Evolutionary conservation across 2,113 vertebrate genomes (phyloP), one percentile per base, ranked within the genome.

Genomic region (Phalacrocorax aristotelis): DNA sequence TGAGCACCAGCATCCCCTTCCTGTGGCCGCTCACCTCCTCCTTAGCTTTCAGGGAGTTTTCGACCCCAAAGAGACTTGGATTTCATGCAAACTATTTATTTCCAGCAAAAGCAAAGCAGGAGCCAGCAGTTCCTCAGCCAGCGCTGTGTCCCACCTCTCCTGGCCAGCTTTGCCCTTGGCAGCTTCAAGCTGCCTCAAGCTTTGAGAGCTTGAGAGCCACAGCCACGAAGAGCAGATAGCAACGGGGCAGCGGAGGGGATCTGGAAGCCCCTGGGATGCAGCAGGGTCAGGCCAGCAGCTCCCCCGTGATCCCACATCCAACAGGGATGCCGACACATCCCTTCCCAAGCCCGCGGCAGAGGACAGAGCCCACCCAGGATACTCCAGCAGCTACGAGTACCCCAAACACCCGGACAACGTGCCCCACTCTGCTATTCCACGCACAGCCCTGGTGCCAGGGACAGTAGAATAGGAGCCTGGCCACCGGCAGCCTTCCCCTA

Each of bases 301-400:
- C 51, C 17, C 26, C 15, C 1, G 0, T 13, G 17, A 52, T 18
- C 44, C 38, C 22, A 38, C 22, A 4, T n/a, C 55, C 40, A 36
- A 22, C 25, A 10, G 74, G 1, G 0, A 30, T 30, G 48, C 20
- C 4, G 3, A 18, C 13, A 20, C 13, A 8, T 9, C 16, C 29
- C 10, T 46, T 38, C 17, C 3, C 3, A 11, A 81, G 58, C 61
- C 62, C 2, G 1, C 4, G 7, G 23, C 5, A 0, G 42, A 54
- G 34, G 52, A 80, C 17, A n/a, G 42, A 87, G 64, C 48, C n/a
- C 44, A 61, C 10, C 21, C 3, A 3, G 22, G 52, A 15, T 14
- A 36, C 9, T 8, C 29, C 32, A 36, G 68, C 25, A 57, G 15
- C 26, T 57, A 42, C 0, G 0, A 58, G 61, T 10, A 44, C 14